phyloP scores from a whole-genome alignment of 2,113 vertebrate genomes.

The Chunga burmeisteri region DNA sequence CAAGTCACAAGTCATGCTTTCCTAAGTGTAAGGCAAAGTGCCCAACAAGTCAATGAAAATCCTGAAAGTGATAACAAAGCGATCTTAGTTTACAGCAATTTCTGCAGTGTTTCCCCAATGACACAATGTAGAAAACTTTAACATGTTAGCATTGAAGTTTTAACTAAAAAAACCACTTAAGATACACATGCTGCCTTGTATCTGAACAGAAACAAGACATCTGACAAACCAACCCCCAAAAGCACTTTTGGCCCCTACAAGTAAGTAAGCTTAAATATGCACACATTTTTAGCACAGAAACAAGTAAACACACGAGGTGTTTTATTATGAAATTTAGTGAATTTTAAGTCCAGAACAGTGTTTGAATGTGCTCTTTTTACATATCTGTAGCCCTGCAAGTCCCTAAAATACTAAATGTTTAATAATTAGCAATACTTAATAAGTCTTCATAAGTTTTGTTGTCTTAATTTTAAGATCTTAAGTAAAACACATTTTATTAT shows the following conservation, averaged over 20 bases:
- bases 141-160: background rate
- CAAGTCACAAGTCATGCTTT: background rate
- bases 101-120: background rate
- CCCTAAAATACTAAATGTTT: background rate
- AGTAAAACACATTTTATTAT: background rate
- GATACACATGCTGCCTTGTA: background rate
- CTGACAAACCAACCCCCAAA: background rate
- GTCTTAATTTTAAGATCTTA: background rate
- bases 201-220: background rate
- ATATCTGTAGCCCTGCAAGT: background rate
- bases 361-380: background rate
- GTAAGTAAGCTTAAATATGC: accelerated
- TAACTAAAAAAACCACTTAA: background rate
- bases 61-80: background rate
- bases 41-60: background rate
- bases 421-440: background rate
- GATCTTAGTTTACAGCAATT: background rate
- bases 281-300: background rate
- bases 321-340: background rate
- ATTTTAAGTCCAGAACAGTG: background rate
- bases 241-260: background rate
- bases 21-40: background rate
- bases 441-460: background rate
- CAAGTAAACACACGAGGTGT: accelerated
- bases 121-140: background rate